These are phyloP conservation scores for Urocynchramus pylzowi DNA, from an alignment of 2,113 vertebrate species.

Conservation along the genomic window DNA sequence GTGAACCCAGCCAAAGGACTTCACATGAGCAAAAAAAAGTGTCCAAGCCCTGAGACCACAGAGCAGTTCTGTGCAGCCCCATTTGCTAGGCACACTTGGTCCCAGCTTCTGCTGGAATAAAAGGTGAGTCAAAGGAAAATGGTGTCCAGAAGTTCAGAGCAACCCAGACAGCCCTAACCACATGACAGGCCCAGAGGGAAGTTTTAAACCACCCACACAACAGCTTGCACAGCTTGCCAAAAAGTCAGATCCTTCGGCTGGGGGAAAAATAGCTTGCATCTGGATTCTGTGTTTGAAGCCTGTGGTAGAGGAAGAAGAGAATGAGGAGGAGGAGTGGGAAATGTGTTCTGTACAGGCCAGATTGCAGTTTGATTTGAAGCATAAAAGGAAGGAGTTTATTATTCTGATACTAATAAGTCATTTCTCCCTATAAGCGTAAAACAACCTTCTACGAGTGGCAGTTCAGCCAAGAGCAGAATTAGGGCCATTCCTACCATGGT, in stretches of 20 bases:
- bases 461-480: constrained; percentile 50
- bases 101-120: constrained; percentile 50
- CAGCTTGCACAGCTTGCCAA: constrained; percentile 68
- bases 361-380: constrained; percentile 56
- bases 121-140: constrained; percentile 71
- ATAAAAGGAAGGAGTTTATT: constrained; percentile 62
- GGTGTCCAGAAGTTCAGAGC: constrained; percentile 55
- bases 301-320: constrained; percentile 57
- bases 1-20: background rate
- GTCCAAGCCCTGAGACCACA: background rate
- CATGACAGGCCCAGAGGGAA: constrained; percentile 66
- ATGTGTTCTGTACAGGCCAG: constrained; percentile 12
- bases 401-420: constrained; percentile 57
- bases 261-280: constrained; percentile 58
- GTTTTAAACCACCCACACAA: constrained; percentile 68
- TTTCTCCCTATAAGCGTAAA: constrained; percentile 27
- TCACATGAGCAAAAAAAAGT: background rate
- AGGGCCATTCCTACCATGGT: background rate
- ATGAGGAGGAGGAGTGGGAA: constrained; percentile 57
- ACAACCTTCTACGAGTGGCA: constrained; percentile 9
- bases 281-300: constrained; percentile 68
- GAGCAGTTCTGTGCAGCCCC: background rate
- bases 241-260: constrained; percentile 61
- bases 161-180: constrained; percentile 66
- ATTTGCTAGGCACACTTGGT: background rate